A percentile compares a stretch with the other conserved stretches of the same genome.
These are phyloP conservation scores for Chironomus striatipennis DNA, from an alignment of 1,140 invertebrate genomes.

Conservation along the genomic window DNA sequence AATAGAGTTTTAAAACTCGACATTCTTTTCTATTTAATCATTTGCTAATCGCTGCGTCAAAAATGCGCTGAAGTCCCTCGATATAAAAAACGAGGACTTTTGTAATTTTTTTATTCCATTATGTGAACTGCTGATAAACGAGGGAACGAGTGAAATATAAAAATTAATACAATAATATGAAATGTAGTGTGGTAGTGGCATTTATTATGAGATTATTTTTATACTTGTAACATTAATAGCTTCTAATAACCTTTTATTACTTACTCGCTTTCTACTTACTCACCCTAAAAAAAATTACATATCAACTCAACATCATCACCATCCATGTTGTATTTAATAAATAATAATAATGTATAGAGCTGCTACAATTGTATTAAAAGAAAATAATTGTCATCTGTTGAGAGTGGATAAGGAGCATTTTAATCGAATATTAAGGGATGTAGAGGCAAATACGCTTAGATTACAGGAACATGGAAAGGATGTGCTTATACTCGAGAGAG, in stretches of 20 bases:
- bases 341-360: constrained; percentile 47
- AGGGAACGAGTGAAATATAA: too few species aligned
- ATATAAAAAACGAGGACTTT: too few species aligned
- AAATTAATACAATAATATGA: too few species aligned
- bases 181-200: too few species aligned
- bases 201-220: background rate
- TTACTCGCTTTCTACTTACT: background rate
- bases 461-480: constrained; percentile 82
- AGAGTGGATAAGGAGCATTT: constrained; percentile 84
- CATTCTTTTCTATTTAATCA: too few species aligned
- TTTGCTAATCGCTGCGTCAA: too few species aligned
- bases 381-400: constrained; percentile 78
- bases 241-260: background rate
- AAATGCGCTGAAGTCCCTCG: too few species aligned
- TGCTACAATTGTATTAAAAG: constrained; percentile 72
- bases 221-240: background rate
- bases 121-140: too few species aligned
- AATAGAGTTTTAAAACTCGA: too few species aligned
- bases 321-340: too few species aligned
- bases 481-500: constrained; percentile 75
- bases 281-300: background rate
- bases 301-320: background rate
- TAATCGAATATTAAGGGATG: constrained; percentile 73
- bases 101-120: too few species aligned
- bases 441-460: constrained; percentile 80